Base-by-base conservation (phyloP, 2,888 invertebrate species). In the Diachrysia chrysitis region DNA sequence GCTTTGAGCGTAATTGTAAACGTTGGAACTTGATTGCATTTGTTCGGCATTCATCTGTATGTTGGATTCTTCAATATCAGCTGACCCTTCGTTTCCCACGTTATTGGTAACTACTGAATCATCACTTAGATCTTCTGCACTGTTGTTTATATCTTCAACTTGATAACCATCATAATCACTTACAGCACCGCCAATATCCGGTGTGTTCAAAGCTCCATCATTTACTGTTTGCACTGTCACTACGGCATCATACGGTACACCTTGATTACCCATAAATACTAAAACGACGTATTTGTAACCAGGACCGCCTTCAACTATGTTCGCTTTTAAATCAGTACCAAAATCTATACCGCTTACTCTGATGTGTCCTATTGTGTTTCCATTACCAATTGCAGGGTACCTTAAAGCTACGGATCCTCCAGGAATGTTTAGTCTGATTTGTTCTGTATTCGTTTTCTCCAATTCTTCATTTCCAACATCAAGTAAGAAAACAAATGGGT, bases 391-490 rank as follows among this genome's bases (percentile, higher is more conserved):
- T 7, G 92, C 95, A 56, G 95, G 95, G 70, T 93, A 94, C 63
- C 93, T 87, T 46, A 95, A 73, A 35, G 94, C 94, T 70, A 94
- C 62, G 1, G 93, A 92, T 14, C 95, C 95, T 69, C 95, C 95
- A n/a, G 93, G 93, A 57, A 89, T 83, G 1, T 93, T 89, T 7
- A 95, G 65, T 73, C 93, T 89, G 56, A 95, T 90, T 73, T 95
- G 94, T 78, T 94, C 93, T n/a, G 91, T 84, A 59, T 87, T 90
- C 2, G 90, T 89, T 56, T 91, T 92, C 67, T 93, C 85, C 29
- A 95, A 73, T 82, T 94, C 95, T 91, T 95, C 95, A 90, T 95
- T 95, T 57, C 95, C 95, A 56, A 95, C 87, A 74, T 95, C 95
- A 23, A 95, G 83, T 32, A 95, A 80, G 71, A 94, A 95, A 55